phyloP scores from a whole-genome alignment of 92 coral and sea anemone genomes.

The Porites cylindrica region DNA sequence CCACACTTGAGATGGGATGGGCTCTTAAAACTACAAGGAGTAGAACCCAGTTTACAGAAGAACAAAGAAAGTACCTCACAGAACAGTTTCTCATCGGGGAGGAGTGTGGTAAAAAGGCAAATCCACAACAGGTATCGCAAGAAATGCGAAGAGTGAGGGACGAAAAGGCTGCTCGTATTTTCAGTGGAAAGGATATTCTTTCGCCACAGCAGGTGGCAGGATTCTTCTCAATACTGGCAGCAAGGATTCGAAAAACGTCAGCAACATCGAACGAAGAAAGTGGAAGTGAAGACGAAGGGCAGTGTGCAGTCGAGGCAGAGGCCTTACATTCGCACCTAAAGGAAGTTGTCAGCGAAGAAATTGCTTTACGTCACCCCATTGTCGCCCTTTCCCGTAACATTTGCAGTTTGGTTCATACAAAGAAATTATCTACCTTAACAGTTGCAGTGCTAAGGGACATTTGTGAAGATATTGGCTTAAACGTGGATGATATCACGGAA shows the following conservation, averaged over 20 bases:
- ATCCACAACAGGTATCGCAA: conserved; percentile 31
- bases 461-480: conserved; percentile 35
- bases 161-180: conserved; percentile 31
- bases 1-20: conserved; percentile 50
- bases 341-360: too few relatives aligned
- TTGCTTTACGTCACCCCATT: too few relatives aligned
- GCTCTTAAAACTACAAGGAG: conserved; percentile 36
- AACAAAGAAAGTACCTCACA: not conserved
- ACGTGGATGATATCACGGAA: conserved; percentile 27
- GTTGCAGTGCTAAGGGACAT: conserved; percentile 28
- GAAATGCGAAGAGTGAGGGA: conserved; percentile 45
- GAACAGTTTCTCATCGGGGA: conserved; percentile 44
- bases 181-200: conserved; percentile 40
- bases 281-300: conserved; percentile 15
- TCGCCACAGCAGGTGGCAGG: conserved; percentile 18
- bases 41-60: not conserved
- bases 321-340: too few relatives aligned
- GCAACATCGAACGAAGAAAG: conserved; percentile 10
- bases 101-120: conserved; percentile 33
- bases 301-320: conserved; percentile 26
- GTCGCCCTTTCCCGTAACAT: conserved; percentile 42
- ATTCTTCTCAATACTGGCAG: conserved; percentile 33
- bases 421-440: conserved; percentile 25
- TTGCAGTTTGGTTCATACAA: conserved; percentile 25
- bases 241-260: conserved; percentile 18